phyloP scores from a whole-genome alignment of 2,888 invertebrate species.

The Tridacna crocea region DNA sequence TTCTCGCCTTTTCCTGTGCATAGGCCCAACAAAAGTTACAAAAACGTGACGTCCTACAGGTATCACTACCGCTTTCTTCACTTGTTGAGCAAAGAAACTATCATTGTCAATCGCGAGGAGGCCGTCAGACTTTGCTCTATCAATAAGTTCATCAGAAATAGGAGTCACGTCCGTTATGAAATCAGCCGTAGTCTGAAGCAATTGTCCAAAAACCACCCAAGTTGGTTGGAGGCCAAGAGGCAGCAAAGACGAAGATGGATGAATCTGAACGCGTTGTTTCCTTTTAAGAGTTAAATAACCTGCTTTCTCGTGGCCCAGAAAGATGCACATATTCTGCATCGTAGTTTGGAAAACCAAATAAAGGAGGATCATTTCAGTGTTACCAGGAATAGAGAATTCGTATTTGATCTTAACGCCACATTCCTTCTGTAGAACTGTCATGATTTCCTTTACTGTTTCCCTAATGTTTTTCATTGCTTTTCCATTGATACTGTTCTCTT shows the following conservation, averaged over 20 bases:
- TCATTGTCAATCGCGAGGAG: slow-evolving; percentile 59
- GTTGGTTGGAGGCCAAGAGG: slow-evolving; percentile 68
- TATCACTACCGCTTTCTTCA: slow-evolving; percentile 56
- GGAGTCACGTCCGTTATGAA: slow-evolving; percentile 76
- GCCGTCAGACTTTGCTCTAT: slow-evolving; percentile 50
- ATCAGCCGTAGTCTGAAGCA: slow-evolving; percentile 73
- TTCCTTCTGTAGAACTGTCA: slow-evolving; percentile 68
- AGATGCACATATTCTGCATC: slow-evolving; percentile 70
- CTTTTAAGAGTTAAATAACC: slow-evolving; percentile 71
- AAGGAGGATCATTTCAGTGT: slow-evolving; percentile 56
- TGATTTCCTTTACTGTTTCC: slow-evolving; percentile 72
- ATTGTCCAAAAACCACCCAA: slow-evolving; percentile 76
- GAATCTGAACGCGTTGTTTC: slow-evolving; percentile 69
- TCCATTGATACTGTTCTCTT: slow-evolving; percentile 81
- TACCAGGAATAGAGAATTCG: slow-evolving; percentile 47
- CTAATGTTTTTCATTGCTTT: slow-evolving; percentile 76
- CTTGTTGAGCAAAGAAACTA: slow-evolving; percentile 53
- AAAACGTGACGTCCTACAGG: slow-evolving; percentile 66
- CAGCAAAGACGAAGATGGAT: slow-evolving; percentile 77
- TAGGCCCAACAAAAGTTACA: slow-evolving; percentile 69
- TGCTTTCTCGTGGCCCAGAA: slow-evolving; percentile 72
- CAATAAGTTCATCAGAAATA: slow-evolving; percentile 69
- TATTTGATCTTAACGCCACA: slow-evolving; percentile 50
- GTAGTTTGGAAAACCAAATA: slow-evolving; percentile 72
- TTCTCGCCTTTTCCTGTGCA: slow-evolving; percentile 63